Percentiles rank a stretch among this genome's conserved stretches.
These are phyloP conservation scores for Rattus rattus DNA, from an alignment of 2,113 vertebrate genomes.

Conservation along the genomic window DNA sequence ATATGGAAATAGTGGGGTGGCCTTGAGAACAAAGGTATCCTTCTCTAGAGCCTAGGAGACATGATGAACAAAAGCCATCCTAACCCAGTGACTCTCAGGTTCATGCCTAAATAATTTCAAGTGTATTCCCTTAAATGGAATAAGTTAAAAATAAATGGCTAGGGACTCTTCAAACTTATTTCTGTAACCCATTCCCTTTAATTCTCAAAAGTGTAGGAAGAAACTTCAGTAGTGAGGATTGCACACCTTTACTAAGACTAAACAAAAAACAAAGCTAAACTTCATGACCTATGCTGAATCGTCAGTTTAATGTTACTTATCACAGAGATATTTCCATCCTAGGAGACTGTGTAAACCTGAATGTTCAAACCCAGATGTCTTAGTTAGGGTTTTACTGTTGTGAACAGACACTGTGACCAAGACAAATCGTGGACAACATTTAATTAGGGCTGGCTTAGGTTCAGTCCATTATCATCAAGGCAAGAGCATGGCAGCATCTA, in stretches of 20 bases:
- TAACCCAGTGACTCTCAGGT: not conserved
- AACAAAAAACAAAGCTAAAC: not conserved
- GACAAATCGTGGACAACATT: no score
- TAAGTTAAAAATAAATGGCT: not conserved
- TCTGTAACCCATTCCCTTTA: not conserved
- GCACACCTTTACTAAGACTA: not conserved
- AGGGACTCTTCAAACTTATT: not conserved
- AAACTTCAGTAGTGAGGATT: not conserved
- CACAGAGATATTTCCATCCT: not conserved
- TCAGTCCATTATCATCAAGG: no score
- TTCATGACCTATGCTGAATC: not conserved
- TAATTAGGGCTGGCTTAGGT: no score
- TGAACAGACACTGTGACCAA: no score
- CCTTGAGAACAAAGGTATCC: not conserved
- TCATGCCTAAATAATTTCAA: not conserved
- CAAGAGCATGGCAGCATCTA: no score
- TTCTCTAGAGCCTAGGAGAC: not conserved
- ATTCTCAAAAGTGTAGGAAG: conserved; percentile 7
- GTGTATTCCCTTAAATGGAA: not conserved
- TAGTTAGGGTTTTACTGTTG: no score
- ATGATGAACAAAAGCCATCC: not conserved
- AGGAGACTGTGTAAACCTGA: not conserved
- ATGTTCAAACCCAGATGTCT: not conserved
- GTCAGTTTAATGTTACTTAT: not conserved
- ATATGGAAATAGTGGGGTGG: not conserved